Percentiles rank a stretch among this genome's conserved stretches.
Conservation (phyloP, 2,888 invertebrate species). For the Drosophila infuscata region DNA sequence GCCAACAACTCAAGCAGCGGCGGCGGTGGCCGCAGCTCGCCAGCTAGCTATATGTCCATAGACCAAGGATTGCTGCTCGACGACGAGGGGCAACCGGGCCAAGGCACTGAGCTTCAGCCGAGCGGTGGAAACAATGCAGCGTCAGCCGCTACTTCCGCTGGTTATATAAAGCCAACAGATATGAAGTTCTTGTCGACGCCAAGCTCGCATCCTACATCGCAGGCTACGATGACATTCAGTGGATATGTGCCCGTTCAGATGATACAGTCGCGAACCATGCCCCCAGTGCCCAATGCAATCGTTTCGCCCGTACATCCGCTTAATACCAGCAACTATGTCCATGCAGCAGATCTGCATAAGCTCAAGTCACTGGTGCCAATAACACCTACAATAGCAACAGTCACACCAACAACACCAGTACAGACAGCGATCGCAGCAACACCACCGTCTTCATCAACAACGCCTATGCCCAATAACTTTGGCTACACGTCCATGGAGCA, state of each 20-base stretch:
- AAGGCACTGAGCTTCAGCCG: constrained; percentile 25
- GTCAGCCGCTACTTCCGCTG: constrained; percentile 8
- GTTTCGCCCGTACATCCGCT: constrained; percentile 42
- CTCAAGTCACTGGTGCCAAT: constrained; percentile 42
- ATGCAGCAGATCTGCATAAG: constrained; percentile 62
- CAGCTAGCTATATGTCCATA: constrained; percentile 59
- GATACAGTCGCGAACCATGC: constrained; percentile 31
- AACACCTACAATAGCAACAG: background rate
- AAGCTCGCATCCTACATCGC: background rate
- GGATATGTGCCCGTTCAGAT: constrained; percentile 69
- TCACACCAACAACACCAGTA: background rate
- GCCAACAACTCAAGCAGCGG: constrained; percentile 51
- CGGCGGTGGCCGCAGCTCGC: constrained; percentile 42
- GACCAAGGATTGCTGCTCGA: constrained; percentile 35
- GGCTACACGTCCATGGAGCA: constrained; percentile 77
- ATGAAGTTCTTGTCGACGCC: constrained; percentile 61
- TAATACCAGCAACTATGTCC: constrained; percentile 60
- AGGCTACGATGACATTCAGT: constrained; percentile 40
- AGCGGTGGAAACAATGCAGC: background rate
- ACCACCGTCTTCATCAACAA: constrained; percentile 6
- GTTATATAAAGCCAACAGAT: constrained; percentile 68
- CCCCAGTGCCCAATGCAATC: background rate
- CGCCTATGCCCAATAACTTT: constrained; percentile 23
- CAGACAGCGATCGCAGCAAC: constrained; percentile 13
- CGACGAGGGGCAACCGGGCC: constrained; percentile 29